Conservation (phyloP, 2,888 invertebrate genomes). For the Lathronympha strigana region DNA sequence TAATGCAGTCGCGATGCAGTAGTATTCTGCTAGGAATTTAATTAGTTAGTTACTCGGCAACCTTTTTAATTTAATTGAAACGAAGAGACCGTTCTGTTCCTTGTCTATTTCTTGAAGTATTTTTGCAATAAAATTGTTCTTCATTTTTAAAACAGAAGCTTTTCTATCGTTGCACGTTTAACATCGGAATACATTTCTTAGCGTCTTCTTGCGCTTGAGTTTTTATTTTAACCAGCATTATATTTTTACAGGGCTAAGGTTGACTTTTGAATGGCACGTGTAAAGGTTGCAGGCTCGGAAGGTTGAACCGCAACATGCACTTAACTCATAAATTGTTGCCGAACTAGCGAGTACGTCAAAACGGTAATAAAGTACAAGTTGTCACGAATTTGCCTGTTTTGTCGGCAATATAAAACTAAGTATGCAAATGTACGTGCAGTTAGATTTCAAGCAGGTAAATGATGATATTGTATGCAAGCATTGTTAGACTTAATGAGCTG, state of each 20-base stretch:
- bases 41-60: too few relatives aligned
- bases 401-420: slow-evolving; percentile 1
- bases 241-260: neutral
- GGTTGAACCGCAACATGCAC: slow-evolving; percentile 20
- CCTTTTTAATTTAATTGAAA: neutral
- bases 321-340: slow-evolving; percentile 24
- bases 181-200: slow-evolving; percentile 3
- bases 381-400: slow-evolving; percentile 25
- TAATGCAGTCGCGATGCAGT: too few relatives aligned
- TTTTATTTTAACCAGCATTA: neutral
- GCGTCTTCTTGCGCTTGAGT: neutral
- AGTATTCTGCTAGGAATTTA: too few relatives aligned
- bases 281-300: neutral
- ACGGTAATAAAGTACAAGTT: slow-evolving; percentile 19
- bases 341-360: slow-evolving; percentile 28
- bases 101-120: slow-evolving; percentile 1
- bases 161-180: neutral
- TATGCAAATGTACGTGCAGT: slow-evolving; percentile 16
- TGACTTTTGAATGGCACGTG: neutral
- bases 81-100: neutral
- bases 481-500: too few relatives aligned
- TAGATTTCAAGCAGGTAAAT: neutral
- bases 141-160: slow-evolving; percentile 14
- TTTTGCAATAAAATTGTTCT: slow-evolving; percentile 6
- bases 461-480: too few relatives aligned